A percentile compares a stretch with the other conserved stretches of the same genome.
These are phyloP conservation scores for Myotis lucifugus DNA, from an alignment of 2,113 vertebrate genomes.

Conservation along the genomic window DNA sequence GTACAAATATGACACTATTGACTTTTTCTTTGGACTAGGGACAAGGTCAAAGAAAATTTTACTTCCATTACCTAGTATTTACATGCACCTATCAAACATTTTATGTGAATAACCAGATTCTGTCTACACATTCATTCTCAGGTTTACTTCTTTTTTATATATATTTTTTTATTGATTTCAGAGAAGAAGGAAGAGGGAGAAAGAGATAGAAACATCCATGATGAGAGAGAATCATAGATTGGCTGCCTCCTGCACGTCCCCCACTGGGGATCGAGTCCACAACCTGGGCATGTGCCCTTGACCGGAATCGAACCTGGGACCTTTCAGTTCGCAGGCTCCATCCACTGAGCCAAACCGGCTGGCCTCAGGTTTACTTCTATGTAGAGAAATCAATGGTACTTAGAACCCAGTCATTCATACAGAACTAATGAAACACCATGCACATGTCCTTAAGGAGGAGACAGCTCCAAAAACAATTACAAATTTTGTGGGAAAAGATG, in stretches of 20 bases:
- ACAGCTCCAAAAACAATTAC: neutral
- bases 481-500: neutral
- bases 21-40: neutral
- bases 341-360: no score
- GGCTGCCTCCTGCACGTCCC: no score
- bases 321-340: no score
- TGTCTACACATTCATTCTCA: neutral
- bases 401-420: neutral
- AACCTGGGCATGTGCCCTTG: no score
- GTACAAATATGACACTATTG: neutral
- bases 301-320: no score
- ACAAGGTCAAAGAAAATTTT: constrained; percentile 21
- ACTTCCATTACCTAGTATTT: constrained; percentile 25
- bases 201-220: no score
- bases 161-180: no score
- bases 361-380: no score
- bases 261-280: no score
- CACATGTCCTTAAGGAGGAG: neutral
- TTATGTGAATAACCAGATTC: constrained; percentile 12
- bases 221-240: no score
- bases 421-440: constrained; percentile 18
- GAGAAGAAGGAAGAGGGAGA: no score
- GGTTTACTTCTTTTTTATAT: neutral
- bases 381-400: constrained; percentile 1
- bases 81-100: neutral